These are phyloP conservation scores for Jordanella pulchra DNA, from an alignment of 2,797 vertebrate species.

Conservation along the genomic window DNA sequence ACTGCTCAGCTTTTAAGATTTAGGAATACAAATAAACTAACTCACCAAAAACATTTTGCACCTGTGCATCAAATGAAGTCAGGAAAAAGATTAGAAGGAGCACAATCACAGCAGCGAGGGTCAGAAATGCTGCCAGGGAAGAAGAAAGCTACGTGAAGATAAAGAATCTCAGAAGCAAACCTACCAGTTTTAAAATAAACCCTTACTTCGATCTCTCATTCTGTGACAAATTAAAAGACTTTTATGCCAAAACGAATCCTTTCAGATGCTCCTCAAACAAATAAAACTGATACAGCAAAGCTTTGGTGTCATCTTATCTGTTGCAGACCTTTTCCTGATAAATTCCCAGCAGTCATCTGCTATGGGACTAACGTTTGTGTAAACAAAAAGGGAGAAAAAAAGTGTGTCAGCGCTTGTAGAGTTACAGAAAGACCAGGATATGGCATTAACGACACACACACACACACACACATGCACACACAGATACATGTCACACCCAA, in stretches of 20 bases:
- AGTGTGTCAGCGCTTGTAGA: neutral
- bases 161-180: slow-evolving; percentile 5
- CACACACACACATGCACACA: neutral
- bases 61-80: slow-evolving; percentile 15
- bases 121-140: slow-evolving; percentile 46
- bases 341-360: neutral
- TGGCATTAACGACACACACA: neutral
- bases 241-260: slow-evolving; percentile 5
- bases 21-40: slow-evolving; percentile 10
- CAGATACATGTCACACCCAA: slow-evolving; percentile 20
- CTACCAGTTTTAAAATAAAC: slow-evolving; percentile 12
- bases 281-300: slow-evolving; percentile 5
- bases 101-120: slow-evolving; percentile 18
- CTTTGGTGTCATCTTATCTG: slow-evolving; percentile 24
- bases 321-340: slow-evolving; percentile 3
- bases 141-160: slow-evolving; percentile 5
- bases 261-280: slow-evolving; percentile 15
- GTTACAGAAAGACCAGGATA: slow-evolving; percentile 42
- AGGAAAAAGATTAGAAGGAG: slow-evolving; percentile 46
- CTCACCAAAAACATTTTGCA: slow-evolving; percentile 41
- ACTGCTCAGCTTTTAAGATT: slow-evolving; percentile 1
- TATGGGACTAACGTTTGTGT: neutral
- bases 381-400: slow-evolving; percentile 7
- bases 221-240: slow-evolving; percentile 19
- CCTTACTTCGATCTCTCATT: slow-evolving; percentile 74